Conservation (phyloP, 2,888 invertebrate species). For the Nephrotoma flavescens region DNA sequence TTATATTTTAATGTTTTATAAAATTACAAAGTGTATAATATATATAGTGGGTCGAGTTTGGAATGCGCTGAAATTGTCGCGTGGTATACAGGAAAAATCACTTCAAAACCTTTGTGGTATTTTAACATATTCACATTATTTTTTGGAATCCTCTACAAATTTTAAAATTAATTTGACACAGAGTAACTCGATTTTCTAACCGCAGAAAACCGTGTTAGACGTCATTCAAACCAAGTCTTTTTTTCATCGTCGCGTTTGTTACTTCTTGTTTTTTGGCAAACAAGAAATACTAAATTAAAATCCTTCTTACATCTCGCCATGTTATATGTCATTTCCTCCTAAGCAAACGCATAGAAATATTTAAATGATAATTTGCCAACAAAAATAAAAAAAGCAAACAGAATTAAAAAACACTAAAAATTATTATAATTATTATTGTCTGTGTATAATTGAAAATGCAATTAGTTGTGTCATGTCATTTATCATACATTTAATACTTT, state of each 20-base stretch:
- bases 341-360: background rate
- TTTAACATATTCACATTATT: background rate
- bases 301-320: background rate
- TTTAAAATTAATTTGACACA: background rate
- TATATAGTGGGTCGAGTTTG: background rate
- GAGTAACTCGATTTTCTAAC: background rate
- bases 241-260: background rate
- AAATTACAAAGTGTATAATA: background rate
- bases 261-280: background rate
- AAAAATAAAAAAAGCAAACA: background rate
- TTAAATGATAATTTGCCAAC: background rate
- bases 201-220: background rate
- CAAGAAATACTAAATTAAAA: background rate
- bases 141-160: background rate
- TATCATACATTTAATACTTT: slow-evolving; percentile 15
- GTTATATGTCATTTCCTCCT: background rate
- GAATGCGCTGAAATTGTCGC: background rate
- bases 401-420: background rate
- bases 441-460: slow-evolving; percentile 13
- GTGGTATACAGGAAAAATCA: background rate
- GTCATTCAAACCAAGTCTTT: background rate
- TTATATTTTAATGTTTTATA: background rate
- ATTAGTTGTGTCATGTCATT: slow-evolving; percentile 21
- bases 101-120: background rate
- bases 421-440: slow-evolving; percentile 18